Evolutionary conservation across 2,113 vertebrate species (phyloP).

Genomic region (Sebastes fasciatus): DNA sequence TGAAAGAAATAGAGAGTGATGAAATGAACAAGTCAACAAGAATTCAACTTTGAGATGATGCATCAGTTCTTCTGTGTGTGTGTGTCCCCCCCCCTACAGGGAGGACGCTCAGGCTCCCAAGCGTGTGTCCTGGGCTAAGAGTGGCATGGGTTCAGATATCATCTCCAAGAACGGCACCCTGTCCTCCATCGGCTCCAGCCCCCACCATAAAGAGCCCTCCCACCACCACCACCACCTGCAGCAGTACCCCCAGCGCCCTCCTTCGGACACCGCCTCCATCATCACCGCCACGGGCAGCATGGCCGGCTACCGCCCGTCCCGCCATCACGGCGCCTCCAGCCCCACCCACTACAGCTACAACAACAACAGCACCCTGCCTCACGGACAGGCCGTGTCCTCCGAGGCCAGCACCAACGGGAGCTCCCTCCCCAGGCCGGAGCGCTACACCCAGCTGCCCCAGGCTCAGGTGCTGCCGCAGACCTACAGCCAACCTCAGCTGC

Average conservation of each 20-base stretch:
- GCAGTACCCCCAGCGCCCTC: conserved; percentile 81
- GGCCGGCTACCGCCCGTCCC: conserved; percentile 75
- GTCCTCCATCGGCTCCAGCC: conserved; percentile 88
- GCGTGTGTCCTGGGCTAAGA: conserved; percentile 90
- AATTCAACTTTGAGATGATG: too few relatives aligned
- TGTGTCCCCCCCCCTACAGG: conserved; percentile 71
- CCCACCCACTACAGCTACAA: conserved; percentile 79
- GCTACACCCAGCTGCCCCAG: conserved; percentile 74
- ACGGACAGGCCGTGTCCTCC: conserved; percentile 34
- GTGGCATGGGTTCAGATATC: conserved; percentile 86
- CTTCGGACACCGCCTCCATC: conserved; percentile 86
- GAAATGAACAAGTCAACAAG: too few relatives aligned
- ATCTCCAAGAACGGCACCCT: conserved; percentile 92
- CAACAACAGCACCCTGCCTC: conserved; percentile 73
- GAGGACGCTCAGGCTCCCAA: conserved; percentile 92
- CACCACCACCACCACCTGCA: conserved; percentile 76
- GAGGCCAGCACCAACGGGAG: conserved; percentile 70
- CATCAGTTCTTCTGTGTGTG: too few relatives aligned
- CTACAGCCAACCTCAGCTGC: conserved; percentile 68
- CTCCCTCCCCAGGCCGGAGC: conserved; percentile 79
- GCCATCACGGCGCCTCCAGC: conserved; percentile 67
- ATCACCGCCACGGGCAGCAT: conserved; percentile 83
- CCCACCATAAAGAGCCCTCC: conserved; percentile 76
- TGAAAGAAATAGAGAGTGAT: too few relatives aligned
- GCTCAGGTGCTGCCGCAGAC: conserved; percentile 60